phyloP scores from a whole-genome alignment of 2,113 vertebrate genomes.

The Xiphophorus hellerii region DNA sequence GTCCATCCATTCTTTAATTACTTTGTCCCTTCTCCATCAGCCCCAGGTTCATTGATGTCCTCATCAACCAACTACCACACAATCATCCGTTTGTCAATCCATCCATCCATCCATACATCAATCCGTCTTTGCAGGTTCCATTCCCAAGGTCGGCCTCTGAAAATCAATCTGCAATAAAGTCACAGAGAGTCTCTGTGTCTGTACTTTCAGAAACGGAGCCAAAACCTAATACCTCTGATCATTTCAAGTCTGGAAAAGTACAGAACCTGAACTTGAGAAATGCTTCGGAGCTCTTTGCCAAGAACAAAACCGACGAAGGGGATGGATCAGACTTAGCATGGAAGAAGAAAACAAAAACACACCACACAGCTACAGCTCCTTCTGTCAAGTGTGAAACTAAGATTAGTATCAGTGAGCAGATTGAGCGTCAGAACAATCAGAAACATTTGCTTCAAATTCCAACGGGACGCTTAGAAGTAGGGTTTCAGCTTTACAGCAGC shows the following conservation, averaged over 20 bases:
- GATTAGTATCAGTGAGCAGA: constrained; percentile 15
- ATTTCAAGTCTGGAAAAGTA: no score
- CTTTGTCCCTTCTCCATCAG: not conserved
- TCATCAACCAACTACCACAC: not conserved
- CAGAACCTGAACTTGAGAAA: no score
- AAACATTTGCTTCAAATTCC: constrained; percentile 7
- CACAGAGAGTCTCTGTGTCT: no score
- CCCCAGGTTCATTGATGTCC: no score
- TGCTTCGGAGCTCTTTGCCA: no score
- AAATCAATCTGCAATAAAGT: no score
- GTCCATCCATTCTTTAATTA: not conserved
- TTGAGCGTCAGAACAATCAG: constrained; percentile 3
- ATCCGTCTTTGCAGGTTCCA: no score
- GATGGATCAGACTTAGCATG: not conserved
- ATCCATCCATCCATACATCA: not conserved
- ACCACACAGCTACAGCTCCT: not conserved
- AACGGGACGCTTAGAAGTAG: not conserved
- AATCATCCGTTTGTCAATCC: not conserved
- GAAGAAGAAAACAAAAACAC: not conserved
- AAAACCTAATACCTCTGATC: no score
- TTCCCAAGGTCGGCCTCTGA: no score
- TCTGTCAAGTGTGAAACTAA: not conserved
- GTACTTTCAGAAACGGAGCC: no score
- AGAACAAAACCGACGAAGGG: not conserved
- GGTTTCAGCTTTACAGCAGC: not conserved